Evolutionary conservation across 30 jellyfish, hydroid and myxozoan genomes (phyloP), one percentile per base, ranked within the genome.

Genomic region (Chrysaora quinquecirrha): DNA sequence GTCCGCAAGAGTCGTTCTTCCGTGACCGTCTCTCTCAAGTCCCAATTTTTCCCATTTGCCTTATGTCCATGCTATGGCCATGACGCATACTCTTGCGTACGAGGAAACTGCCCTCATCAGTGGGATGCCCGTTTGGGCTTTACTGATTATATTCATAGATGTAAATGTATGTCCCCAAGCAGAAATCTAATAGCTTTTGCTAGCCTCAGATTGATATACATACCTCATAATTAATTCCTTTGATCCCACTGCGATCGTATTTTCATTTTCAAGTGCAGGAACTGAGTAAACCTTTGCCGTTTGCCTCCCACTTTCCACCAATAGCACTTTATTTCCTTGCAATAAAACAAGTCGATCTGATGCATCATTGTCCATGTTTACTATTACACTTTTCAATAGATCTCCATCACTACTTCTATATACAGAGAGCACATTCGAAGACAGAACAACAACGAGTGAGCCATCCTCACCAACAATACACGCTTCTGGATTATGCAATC

Each of bases 401-500:
- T 72, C 87, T 10, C 94, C 94, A 27, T 73, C 61, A 27, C 28
- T 27, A 29, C 48, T 20, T 9, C 43, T 35, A 29, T 82, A 82
- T 27, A 82, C 58, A 21, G 92, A 67, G 6, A 82, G 31, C 27
- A 69, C 71, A 6, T 63, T 38, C 27, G 73, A 48, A 2, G 92
- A 50, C 49, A 82, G 28, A 1, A 82, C 60, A 9, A 69, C 92
- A 22, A 82, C 29, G 20, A 66, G 73, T 21, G 31, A 34, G 14
- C 38, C 38, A 24, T 61, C 65, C 1, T 34, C 71, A 1, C 70
- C 65, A 10, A 62, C 31, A 18, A 82, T 28, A 22, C 84, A 71
- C 20, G 92, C 92, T 16, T 69, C 92, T 0, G 92, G 92, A 47
- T 82, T 82, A 0, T 68, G 80, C 58, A 82, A 76, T 48, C 71